A percentile compares a stretch with the other conserved stretches of the same genome.
Conservation (phyloP, 2,888 invertebrate genomes). For the Chymomyza procnemis region DNA sequence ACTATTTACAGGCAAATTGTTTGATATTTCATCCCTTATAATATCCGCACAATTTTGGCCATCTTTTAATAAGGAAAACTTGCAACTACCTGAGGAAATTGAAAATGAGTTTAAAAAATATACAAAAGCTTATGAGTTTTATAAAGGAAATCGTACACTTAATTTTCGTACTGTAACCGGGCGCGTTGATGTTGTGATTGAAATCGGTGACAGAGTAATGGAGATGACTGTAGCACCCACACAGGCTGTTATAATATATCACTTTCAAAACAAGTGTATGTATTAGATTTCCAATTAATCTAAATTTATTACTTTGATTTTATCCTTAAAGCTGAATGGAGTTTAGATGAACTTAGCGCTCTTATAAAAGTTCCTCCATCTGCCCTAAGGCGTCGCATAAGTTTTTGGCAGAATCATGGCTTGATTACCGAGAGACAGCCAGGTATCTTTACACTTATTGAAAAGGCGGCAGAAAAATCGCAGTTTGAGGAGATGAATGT, state of each 20-base stretch:
- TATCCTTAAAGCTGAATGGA: conserved; percentile 84
- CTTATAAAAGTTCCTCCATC: conserved; percentile 93
- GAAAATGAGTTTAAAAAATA: conserved; percentile 90
- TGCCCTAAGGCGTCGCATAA: conserved; percentile 90
- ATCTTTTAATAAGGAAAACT: conserved; percentile 94
- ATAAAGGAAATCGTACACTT: conserved; percentile 94
- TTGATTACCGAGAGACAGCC: conserved; percentile 87
- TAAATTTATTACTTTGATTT: not conserved
- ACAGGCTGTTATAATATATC: conserved; percentile 95
- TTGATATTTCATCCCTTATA: conserved; percentile 90
- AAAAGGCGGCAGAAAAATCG: conserved; percentile 82
- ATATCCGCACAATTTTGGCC: conserved; percentile 99
- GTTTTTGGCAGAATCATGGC: conserved; percentile 97
- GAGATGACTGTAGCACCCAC: conserved; percentile 93
- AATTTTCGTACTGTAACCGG: conserved; percentile 97
- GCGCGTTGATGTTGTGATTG: conserved; percentile 92
- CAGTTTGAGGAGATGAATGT: conserved; percentile 81
- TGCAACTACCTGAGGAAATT: conserved; percentile 90
- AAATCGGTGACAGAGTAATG: conserved; percentile 88
- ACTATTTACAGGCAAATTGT: conserved; percentile 78
- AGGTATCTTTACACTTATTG: conserved; percentile 87
- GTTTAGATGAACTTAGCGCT: conserved; percentile 90
- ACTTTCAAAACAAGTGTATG: conserved; percentile 91
- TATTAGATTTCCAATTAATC: not conserved
- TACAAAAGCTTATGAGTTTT: conserved; percentile 92